Evolutionary conservation across 2,888 invertebrate genomes (phyloP).

Genomic region (Cartodere bifasciata): DNA sequence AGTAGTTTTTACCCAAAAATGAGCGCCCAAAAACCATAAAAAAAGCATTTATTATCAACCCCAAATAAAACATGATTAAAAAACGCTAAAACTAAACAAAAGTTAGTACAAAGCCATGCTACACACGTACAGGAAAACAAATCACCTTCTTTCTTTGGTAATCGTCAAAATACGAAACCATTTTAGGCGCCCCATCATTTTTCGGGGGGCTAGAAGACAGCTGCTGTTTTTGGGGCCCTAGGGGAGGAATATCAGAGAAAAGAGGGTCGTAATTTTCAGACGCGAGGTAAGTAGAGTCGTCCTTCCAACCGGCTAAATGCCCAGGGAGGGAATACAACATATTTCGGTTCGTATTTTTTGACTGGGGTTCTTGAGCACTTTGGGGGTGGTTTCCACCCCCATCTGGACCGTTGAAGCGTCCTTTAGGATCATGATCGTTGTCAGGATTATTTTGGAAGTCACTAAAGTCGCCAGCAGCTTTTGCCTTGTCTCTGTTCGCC

Average conservation of each 20-base stretch:
- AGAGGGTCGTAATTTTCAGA: conserved; percentile 3
- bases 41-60: no score
- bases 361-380: conserved; percentile 3
- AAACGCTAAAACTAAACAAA: no score
- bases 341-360: conserved; percentile 22
- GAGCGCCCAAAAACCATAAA: no score
- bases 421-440: conserved; percentile 47
- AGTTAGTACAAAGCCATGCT: no score
- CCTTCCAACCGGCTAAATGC: conserved; percentile 70
- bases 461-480: conserved; percentile 17
- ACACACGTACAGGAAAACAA: no score
- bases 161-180: conserved; percentile 7
- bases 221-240: conserved; percentile 28
- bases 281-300: conserved; percentile 61
- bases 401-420: conserved; percentile 48
- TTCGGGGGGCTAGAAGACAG: conserved; percentile 12
- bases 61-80: no score
- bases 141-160: conserved; percentile 1
- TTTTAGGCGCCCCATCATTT: conserved; percentile 10
- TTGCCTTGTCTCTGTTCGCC: conserved; percentile 35
- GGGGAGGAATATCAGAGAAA: conserved; percentile 17
- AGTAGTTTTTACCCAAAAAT: no score
- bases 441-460: conserved; percentile 32
- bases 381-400: conserved; percentile 24
- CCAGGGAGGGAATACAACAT: conserved; percentile 52